Conservation (phyloP, 1,140 invertebrate genomes). For the Solenopsis invicta region DNA sequence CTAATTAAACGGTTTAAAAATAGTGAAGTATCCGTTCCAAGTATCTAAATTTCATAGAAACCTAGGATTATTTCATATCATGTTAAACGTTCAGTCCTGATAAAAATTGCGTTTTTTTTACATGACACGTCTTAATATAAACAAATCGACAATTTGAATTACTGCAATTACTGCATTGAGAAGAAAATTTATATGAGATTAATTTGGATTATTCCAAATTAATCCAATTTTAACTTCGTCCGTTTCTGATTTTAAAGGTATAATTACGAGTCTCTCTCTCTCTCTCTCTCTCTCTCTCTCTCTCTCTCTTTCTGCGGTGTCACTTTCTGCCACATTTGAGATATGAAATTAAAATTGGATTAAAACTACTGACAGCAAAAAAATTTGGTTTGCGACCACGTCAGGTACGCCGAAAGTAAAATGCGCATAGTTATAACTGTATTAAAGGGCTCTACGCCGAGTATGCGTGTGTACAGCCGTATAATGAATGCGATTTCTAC, state of each 20-base stretch:
- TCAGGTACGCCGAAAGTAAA: constrained; percentile 24
- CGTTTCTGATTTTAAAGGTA: constrained; percentile 1
- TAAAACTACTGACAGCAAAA: constrained; percentile 22
- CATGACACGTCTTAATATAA: background rate
- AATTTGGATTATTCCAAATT: constrained; percentile 15
- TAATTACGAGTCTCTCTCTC: background rate
- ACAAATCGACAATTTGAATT: background rate
- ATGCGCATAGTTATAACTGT: constrained; percentile 18
- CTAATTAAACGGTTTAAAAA: constrained; percentile 5
- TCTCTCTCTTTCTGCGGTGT: background rate
- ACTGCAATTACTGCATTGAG: background rate
- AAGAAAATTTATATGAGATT: background rate
- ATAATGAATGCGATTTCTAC: background rate
- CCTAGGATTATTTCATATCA: background rate
- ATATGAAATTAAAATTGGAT: constrained; percentile 43
- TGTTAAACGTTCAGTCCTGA: background rate
- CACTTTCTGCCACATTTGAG: constrained; percentile 9
- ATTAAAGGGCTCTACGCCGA: background rate
- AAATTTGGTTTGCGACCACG: constrained; percentile 17
- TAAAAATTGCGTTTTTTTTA: background rate
- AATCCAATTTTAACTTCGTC: constrained; percentile 17
- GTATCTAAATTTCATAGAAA: background rate
- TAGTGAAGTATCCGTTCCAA: background rate
- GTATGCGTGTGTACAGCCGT: background rate
- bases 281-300: too few species aligned